Base-by-base conservation (phyloP, 1,140 invertebrate species). In the Conus ventricosus region DNA sequence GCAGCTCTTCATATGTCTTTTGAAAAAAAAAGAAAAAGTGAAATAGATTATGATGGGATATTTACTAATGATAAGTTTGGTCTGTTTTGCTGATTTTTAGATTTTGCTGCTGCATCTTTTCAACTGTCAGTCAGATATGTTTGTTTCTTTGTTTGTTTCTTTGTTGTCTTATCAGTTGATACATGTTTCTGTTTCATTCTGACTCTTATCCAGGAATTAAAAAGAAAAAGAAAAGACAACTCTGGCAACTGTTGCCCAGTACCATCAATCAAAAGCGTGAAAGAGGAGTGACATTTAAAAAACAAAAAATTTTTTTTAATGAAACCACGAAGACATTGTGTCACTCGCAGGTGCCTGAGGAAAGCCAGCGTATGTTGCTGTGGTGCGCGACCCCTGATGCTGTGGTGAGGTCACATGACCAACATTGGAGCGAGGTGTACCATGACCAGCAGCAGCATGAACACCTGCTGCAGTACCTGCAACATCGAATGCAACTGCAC, bases 381-480 rank as follows among this genome's bases (percentile, higher is more conserved):
- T 90, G 89, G 87, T 92, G 91, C 88, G 92, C 92, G n/a, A 91
- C 90, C 15, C 92, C 92, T 4, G 92, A 93, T 23, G 85, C 91
- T 20, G 90, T 94, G 10, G 54, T 93, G 17, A 84, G 92, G 39
- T 78, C 91, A 55, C 85, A 86, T 5, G 90, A 92, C 17, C 60
- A 82, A 20, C 60, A 67, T 15, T 85, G 92, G 76, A 51, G 27
- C 54, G 20, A 78, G 54, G 71, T 90, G 8, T 95, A 95, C 85
- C 92, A 91, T 71, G 51, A 90, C 51, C 63, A 92, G 57, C 94
- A 95, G 88, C 89, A 91, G 54, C 94, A 94, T 90, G 89, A 89
- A 78, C 67, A 87, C 71, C 85, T 87, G 75, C n/a, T 39, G n/a
- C 85, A 87, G 71, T 87, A 87, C 71, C 85, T 87, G 53, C 51